phyloP scores from a whole-genome alignment of 2,113 vertebrate genomes.

The Datnioides undecimradiatus region DNA sequence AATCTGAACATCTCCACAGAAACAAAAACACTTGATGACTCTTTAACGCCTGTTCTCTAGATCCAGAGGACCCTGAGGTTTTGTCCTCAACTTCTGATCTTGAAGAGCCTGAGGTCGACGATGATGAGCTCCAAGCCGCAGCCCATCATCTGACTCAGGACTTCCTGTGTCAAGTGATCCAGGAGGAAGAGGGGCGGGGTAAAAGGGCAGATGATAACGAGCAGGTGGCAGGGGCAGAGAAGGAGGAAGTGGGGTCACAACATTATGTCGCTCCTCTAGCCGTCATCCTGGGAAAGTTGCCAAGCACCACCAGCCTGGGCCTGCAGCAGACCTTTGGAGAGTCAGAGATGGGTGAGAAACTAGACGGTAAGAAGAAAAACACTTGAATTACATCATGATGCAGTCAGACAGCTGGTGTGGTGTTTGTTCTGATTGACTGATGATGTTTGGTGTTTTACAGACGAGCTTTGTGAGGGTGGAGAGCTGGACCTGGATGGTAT shows the following conservation, averaged over 20 bases:
- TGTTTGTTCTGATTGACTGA: background rate
- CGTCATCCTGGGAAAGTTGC: constrained; percentile 89
- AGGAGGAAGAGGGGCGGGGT: constrained; percentile 61
- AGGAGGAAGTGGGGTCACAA: background rate
- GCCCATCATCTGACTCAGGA: constrained; percentile 92
- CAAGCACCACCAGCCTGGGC: constrained; percentile 87
- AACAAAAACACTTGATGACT: background rate
- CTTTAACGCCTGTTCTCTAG: constrained; percentile 60
- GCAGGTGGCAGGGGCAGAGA: background rate
- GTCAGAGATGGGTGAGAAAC: constrained; percentile 81
- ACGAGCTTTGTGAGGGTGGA: constrained; percentile 84
- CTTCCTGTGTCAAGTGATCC: constrained; percentile 89
- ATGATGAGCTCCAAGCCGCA: constrained; percentile 89
- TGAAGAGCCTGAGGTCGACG: constrained; percentile 85
- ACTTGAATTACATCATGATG: background rate
- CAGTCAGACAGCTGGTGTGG: background rate
- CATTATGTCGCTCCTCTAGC: constrained; percentile 79
- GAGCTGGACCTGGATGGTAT: constrained; percentile 96
- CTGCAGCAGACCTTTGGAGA: constrained; percentile 89
- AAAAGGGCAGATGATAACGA: background rate
- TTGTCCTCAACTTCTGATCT: constrained; percentile 75
- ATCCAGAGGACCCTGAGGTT: constrained; percentile 83
- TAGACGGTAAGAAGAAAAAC: constrained; percentile 79
- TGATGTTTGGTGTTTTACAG: constrained; percentile 69
- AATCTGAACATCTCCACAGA: too few relatives aligned